phyloP scores from a whole-genome alignment of 2,797 vertebrate species.

The Lutjanus argentimaculatus region DNA sequence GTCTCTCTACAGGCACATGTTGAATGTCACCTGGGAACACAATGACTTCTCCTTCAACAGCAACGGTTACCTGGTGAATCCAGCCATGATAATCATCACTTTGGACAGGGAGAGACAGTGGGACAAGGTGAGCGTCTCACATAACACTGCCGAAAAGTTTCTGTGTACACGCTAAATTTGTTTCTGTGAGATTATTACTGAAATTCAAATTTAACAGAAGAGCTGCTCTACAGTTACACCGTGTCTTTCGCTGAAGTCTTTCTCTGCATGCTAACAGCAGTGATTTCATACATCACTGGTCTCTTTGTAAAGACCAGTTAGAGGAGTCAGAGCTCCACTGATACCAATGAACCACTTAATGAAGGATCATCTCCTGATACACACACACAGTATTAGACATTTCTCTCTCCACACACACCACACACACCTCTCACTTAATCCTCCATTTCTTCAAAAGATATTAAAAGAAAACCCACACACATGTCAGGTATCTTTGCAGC shows the following conservation, averaged over 20 bases:
- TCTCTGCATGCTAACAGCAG: slow-evolving; percentile 7
- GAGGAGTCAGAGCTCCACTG: slow-evolving; percentile 10
- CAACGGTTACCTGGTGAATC: slow-evolving; percentile 94
- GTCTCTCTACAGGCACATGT: slow-evolving; percentile 89
- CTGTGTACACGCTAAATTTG: not conserved
- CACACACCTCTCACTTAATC: slow-evolving; percentile 1
- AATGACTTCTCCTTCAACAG: slow-evolving; percentile 97
- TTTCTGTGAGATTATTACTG: not conserved
- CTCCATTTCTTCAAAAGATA: slow-evolving; percentile 6
- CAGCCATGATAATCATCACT: slow-evolving; percentile 95
- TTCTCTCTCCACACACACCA: slow-evolving; percentile 17
- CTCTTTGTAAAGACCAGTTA: slow-evolving; percentile 37
- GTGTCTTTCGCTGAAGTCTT: not conserved
- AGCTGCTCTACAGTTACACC: not conserved
- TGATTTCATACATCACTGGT: slow-evolving; percentile 49
- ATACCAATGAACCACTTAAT: slow-evolving; percentile 43
- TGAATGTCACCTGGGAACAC: slow-evolving; percentile 96
- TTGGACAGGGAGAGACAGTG: slow-evolving; percentile 94
- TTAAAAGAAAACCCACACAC: slow-evolving; percentile 21
- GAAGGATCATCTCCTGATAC: slow-evolving; percentile 28
- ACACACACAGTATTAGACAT: not conserved
- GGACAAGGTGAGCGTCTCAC: slow-evolving; percentile 91
- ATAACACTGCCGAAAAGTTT: not conserved
- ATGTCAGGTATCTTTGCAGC: slow-evolving; percentile 5
- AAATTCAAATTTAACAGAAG: not conserved